Evolutionary conservation across 2,797 vertebrate genomes (phyloP).

Genomic region (Anomalospiza imberbis): DNA sequence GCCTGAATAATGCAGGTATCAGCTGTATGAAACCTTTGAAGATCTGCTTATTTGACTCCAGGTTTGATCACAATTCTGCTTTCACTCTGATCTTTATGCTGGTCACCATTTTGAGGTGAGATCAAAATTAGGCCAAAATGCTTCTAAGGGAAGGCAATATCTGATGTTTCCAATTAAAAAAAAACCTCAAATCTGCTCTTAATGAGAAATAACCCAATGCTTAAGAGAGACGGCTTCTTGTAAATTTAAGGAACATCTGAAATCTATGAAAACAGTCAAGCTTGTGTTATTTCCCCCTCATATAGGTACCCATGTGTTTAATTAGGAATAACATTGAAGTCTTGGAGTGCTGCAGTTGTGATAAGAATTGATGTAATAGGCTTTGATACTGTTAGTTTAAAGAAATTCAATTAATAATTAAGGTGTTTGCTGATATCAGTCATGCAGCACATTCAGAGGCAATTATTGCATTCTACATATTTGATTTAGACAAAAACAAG

Average conservation of each 20-base stretch:
- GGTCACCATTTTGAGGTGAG: neutral
- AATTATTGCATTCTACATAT: conserved; percentile 1
- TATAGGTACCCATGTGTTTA: conserved; percentile 24
- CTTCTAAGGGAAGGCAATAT: neutral
- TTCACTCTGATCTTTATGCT: neutral
- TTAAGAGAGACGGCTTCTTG: neutral
- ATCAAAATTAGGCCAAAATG: neutral
- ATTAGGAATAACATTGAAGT: conserved; percentile 37
- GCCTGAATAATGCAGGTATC: neutral
- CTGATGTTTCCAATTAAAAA: neutral
- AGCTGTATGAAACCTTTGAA: neutral
- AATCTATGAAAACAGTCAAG: neutral
- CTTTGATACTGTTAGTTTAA: conserved; percentile 53
- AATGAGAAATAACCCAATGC: neutral
- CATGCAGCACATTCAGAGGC: conserved; percentile 1
- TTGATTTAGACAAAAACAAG: conserved; percentile 17
- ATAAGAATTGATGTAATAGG: conserved; percentile 36
- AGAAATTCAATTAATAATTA: conserved; percentile 54
- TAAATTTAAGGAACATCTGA: neutral
- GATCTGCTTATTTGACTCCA: neutral
- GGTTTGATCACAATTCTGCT: neutral
- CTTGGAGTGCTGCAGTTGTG: conserved; percentile 9
- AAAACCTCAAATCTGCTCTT: neutral
- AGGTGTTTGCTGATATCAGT: conserved; percentile 31
- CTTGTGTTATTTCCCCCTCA: neutral